Evolutionary conservation across 1,140 invertebrate species (phyloP), one percentile per base, ranked within the genome.

Genomic region (Leptinotarsa undecemlineata): DNA sequence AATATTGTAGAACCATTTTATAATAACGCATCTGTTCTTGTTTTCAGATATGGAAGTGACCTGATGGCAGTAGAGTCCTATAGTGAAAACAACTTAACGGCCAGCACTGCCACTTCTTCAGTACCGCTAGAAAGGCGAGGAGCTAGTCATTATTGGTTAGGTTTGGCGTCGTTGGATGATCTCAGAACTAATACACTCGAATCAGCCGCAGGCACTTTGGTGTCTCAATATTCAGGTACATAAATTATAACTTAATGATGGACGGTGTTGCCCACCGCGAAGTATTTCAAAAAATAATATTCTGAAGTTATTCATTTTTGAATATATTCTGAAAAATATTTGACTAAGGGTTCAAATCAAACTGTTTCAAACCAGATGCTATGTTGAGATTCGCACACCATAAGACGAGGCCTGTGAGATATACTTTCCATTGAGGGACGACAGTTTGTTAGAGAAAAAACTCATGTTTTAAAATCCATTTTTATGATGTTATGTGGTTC

Each of bases 121-220:
- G 87, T 87, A n/a, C 86, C 89, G 68, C 81, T 85, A 68, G 88
- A 89, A 73, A 83, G 87, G 74, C 85, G 89, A 77, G 87, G 87
- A 77, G 87, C 88, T 74, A 90, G 90, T 80, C 90, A 91, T 81
- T 96, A 95, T 85, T 97, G 95, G 95, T 86, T 96, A 61, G 96
- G 96, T 71, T 87, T 96, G 72, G 92, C 94, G 15, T 94, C 95
- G 13, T 90, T 97, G 33, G 95, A 98, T 86, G 95, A 97, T 86
- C 88, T 98, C 48, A 89, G 94, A 80, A 98, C 96, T 23, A 97
- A 97, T 84, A 97, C 95, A 5, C 87, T 98, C 61, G 95, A 97
- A 86, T 97, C 96, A 13, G 95, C 96, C 11, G 94, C 95, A 70
- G 96, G 96, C 57, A 91, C 93, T 73, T 88, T 96, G 75, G 94